These are phyloP conservation scores for Keiferia lycopersicella DNA, from an alignment of 2,888 invertebrate genomes.

Conservation along the genomic window DNA sequence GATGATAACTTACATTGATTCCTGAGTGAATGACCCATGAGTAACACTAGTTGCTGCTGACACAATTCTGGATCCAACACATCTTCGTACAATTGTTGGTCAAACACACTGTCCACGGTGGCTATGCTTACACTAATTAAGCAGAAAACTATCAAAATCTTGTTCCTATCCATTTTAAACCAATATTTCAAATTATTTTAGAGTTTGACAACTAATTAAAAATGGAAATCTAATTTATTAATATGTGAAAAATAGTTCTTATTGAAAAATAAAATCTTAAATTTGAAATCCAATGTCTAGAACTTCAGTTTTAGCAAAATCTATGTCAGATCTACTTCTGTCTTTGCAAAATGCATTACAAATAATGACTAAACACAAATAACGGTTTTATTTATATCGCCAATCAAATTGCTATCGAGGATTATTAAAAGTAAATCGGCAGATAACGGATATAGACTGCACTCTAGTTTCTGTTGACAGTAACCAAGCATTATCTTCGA, in stretches of 20 bases:
- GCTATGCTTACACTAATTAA: not conserved
- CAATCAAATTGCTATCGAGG: not conserved
- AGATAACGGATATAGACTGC: not conserved
- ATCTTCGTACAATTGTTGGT: conserved; percentile 48
- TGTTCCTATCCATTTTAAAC: not conserved
- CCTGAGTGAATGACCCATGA: conserved; percentile 36
- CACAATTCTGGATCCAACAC: conserved; percentile 50
- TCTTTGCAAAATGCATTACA: not conserved
- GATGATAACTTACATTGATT: conserved; percentile 50
- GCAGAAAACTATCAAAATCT: not conserved
- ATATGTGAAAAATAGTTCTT: no score
- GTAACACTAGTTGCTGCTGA: conserved; percentile 41
- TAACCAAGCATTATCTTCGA: not conserved
- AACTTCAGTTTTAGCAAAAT: no score
- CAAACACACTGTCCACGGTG: conserved; percentile 40
- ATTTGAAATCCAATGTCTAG: no score
- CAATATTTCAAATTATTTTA: conserved; percentile 8
- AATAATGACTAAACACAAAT: not conserved
- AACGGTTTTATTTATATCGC: not conserved
- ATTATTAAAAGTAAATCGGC: not conserved
- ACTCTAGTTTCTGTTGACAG: not conserved
- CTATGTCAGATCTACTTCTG: not conserved
- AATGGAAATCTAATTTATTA: no score
- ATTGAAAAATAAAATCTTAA: no score
- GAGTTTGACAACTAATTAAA: no score